Percentiles rank a stretch among this genome's conserved stretches.
phyloP scores from a whole-genome alignment of 2,113 vertebrate species.

The Scatophagus argus region DNA sequence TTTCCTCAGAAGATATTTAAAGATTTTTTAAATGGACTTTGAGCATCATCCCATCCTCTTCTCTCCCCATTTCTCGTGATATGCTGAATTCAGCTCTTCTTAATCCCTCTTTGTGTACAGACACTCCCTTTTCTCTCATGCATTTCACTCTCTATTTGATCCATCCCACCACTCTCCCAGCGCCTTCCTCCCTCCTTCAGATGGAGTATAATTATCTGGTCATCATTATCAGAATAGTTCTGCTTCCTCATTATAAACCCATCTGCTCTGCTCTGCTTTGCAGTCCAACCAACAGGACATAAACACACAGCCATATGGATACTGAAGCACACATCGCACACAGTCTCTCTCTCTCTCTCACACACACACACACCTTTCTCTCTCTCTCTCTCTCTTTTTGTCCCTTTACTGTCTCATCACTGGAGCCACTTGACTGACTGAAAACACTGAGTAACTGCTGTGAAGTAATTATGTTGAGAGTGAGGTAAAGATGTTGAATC shows the following conservation, averaged over 20 bases:
- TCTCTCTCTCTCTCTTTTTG: constrained; percentile 11
- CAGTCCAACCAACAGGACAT: constrained; percentile 41
- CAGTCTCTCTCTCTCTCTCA: constrained; percentile 1
- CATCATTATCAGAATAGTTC: constrained; percentile 70
- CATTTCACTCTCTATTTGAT: constrained; percentile 37
- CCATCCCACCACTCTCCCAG: background rate
- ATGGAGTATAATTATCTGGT: constrained; percentile 67
- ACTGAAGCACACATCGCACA: background rate
- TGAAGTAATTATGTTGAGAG: constrained; percentile 60
- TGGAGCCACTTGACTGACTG: constrained; percentile 57
- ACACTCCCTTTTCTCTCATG: constrained; percentile 34
- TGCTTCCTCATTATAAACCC: constrained; percentile 71
- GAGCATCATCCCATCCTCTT: background rate
- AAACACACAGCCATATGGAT: constrained; percentile 37
- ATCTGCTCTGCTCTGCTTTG: constrained; percentile 56
- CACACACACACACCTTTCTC: background rate
- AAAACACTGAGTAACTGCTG: constrained; percentile 52
- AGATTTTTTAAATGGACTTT: constrained; percentile 1
- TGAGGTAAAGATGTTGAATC: constrained; percentile 57
- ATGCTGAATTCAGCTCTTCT: constrained; percentile 19
- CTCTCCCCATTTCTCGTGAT: background rate
- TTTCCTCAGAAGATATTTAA: constrained; percentile 24
- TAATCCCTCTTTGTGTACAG: constrained; percentile 18
- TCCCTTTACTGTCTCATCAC: constrained; percentile 48
- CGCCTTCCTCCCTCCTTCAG: constrained; percentile 32